Base-by-base conservation (phyloP, 2,797 vertebrate genomes). In the Cossypha dichroa region DNA sequence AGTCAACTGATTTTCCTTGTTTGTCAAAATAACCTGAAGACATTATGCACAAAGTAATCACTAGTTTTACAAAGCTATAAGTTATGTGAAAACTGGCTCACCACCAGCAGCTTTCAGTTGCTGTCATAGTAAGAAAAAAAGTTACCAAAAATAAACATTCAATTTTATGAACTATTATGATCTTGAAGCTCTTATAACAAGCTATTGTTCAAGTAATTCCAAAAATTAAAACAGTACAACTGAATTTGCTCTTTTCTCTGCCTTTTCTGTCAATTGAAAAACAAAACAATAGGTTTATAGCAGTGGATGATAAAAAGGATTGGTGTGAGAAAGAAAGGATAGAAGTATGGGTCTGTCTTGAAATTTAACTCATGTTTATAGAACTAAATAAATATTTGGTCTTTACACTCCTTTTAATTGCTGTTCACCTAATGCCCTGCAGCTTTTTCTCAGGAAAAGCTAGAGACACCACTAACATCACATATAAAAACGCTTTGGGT, bases 231-330 rank as follows among this genome's bases (percentile, higher is more conserved):
- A 40, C 40, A 80, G 38, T 59, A 66, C 72, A 90, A 84, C 13
- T 40, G 36, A 21, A 75, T 63, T 79, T 92, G 54, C 46, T 73
- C 38, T 85, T 95, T 92, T 70, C 36, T 76, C 64, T 43, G 9
- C 25, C 33, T 72, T 90, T 75, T 43, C 45, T 95, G 92, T 46
- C 74, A 88, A 80, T 2, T 84, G 58, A 38, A 87, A 86, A 85
- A 7, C 36, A 79, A 88, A 93, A 72, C 66, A 87, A 68, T 10
- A 60, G 22, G n/a, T 36, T 85, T 80, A n/a, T 43, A 63, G 95
- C 93, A 23, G 6, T 10, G 48, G 11, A 26, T 43, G 90, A 92
- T 62, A 94, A 95, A 96, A 91, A 95, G 68, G 66, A 94, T 60
- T 38, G 87, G 58, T 83, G 62, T 76, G 90, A 92, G 92, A 94